A percentile compares a stretch with the other conserved stretches of the same genome.
Evolutionary conservation across 2,113 vertebrate species (phyloP).

Genomic region (Strix aluco): DNA sequence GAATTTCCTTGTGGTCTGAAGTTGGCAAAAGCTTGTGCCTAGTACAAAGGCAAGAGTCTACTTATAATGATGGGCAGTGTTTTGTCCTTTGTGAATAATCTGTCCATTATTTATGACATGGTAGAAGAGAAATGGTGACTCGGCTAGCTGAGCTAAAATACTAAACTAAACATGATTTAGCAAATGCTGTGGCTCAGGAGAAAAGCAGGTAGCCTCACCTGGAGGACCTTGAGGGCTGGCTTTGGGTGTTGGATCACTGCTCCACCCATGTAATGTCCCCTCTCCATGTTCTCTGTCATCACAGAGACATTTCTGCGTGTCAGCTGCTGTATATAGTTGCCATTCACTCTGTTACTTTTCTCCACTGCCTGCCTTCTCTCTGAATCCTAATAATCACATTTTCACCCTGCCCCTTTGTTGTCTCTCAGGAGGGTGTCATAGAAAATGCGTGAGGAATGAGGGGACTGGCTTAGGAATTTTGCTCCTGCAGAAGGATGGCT

Average conservation of each 20-base stretch:
- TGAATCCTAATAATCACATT: not conserved
- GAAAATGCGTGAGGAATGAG: not conserved
- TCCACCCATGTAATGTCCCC: accelerated
- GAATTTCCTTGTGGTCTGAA: not conserved
- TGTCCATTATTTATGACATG: accelerated
- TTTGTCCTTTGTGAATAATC: not conserved
- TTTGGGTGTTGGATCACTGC: not conserved
- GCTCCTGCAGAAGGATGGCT: not conserved
- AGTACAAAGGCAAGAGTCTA: not conserved
- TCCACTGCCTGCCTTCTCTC: not conserved
- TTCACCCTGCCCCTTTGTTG: not conserved
- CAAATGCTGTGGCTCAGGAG: accelerated
- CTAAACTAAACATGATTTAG: not conserved
- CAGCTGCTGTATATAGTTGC: accelerated
- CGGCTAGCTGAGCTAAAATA: not conserved
- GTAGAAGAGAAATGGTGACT: not conserved
- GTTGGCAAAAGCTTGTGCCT: not conserved
- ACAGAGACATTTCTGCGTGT: not conserved
- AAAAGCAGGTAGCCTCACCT: not conserved
- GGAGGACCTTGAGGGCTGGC: not conserved
- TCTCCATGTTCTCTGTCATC: not conserved
- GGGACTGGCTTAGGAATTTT: not conserved
- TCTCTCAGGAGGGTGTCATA: not conserved
- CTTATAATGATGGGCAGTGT: not conserved
- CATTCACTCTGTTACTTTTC: not conserved